phyloP scores from a whole-genome alignment of 2,113 vertebrate species.

The Chamaea fasciata region DNA sequence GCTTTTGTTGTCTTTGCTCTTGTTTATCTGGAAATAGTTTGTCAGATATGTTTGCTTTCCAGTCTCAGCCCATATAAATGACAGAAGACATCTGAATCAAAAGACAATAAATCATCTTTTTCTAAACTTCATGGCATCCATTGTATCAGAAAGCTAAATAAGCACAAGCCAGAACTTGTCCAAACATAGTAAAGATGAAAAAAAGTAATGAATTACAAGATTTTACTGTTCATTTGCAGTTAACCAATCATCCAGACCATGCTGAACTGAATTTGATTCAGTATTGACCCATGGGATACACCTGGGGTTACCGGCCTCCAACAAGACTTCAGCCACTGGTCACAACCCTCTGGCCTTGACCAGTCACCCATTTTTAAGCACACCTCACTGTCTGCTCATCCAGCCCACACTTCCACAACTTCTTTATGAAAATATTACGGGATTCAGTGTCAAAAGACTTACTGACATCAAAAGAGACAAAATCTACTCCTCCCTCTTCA shows the following conservation, averaged over 20 bases:
- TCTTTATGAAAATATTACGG: neutral
- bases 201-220: neutral
- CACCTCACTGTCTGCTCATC: neutral
- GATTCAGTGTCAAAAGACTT: neutral
- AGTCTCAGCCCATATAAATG: constrained; percentile 18
- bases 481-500: neutral
- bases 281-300: neutral
- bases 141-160: constrained; percentile 37
- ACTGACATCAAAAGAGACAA: neutral
- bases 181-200: neutral
- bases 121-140: neutral
- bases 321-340: neutral
- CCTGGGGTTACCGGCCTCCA: neutral
- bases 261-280: neutral
- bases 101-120: constrained; percentile 5
- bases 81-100: constrained; percentile 45
- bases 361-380: neutral
- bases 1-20: constrained; percentile 3
- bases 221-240: neutral
- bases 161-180: neutral
- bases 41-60: constrained; percentile 27
- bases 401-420: neutral
- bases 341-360: neutral
- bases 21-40: constrained; percentile 46
- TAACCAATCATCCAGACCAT: neutral